phyloP scores from a whole-genome alignment of 2,888 invertebrate genomes.

The Acanthacorydalis orientalis region DNA sequence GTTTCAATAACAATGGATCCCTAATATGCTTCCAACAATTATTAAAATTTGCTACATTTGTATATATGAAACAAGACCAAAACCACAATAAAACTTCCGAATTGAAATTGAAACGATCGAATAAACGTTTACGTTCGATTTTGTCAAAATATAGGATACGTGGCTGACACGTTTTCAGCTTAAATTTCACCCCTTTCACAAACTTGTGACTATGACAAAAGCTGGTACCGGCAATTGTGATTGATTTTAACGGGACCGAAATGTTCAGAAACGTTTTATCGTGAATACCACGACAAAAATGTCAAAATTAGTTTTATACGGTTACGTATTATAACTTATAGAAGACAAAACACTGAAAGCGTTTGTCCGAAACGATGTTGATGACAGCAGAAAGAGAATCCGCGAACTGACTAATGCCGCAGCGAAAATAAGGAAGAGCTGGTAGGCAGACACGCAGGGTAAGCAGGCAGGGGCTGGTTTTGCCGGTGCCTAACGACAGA shows the following conservation, averaged over 20 bases:
- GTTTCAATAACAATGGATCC: too few species aligned
- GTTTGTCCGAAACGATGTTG: too few species aligned
- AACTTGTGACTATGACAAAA: slow-evolving; percentile 1
- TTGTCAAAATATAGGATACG: neutral
- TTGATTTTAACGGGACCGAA: neutral
- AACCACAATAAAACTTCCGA: neutral
- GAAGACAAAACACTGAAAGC: too few species aligned
- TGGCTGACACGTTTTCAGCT: neutral
- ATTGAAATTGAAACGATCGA: neutral
- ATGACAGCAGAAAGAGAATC: too few species aligned
- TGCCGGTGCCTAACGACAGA: neutral
- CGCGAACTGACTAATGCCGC: too few species aligned
- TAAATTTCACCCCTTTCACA: slow-evolving; percentile 6
- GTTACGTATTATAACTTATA: too few species aligned
- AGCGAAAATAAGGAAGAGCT: too few species aligned
- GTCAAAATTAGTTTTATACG: too few species aligned
- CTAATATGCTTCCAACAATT: neutral
- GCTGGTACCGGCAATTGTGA: slow-evolving; percentile 4
- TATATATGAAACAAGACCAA: neutral
- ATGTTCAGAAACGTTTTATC: too few species aligned
- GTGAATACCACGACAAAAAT: too few species aligned
- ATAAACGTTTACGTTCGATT: neutral
- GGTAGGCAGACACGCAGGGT: too few species aligned
- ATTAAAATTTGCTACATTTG: neutral
- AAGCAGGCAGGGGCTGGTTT: too few species aligned